Percentiles rank a stretch among this genome's conserved stretches.
Conservation (phyloP, 2,797 vertebrate genomes). For the Chloroceryle amazona region DNA sequence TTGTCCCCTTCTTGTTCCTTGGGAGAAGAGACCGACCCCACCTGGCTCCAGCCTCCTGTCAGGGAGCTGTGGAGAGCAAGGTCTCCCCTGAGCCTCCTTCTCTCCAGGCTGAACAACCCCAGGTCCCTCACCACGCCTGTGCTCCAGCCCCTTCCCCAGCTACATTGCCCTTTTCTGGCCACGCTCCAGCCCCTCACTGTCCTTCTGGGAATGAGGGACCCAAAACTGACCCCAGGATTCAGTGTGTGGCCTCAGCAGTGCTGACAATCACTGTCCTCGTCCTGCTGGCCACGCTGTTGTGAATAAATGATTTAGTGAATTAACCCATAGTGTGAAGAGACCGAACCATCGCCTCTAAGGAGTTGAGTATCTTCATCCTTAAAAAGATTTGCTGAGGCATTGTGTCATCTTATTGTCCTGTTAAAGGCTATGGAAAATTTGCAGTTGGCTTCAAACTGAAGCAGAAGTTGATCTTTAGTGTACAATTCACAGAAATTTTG, state of each 20-base stretch:
- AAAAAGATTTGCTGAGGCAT: background rate
- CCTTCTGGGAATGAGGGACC: no score
- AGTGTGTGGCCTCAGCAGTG: background rate
- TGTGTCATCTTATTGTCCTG: background rate
- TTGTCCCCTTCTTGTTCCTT: no score
- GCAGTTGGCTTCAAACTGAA: background rate
- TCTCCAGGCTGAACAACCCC: no score
- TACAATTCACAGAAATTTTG: background rate
- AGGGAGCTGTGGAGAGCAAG: no score
- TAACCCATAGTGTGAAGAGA: background rate
- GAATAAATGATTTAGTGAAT: background rate
- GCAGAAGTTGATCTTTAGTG: background rate
- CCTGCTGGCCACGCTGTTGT: background rate
- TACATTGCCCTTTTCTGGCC: no score
- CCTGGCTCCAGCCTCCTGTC: no score
- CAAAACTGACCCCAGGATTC: background rate
- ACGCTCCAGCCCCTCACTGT: no score
- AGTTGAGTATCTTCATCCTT: background rate
- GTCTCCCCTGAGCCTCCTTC: no score
- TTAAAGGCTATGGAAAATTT: background rate
- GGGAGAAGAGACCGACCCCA: no score
- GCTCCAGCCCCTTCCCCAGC: no score
- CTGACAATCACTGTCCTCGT: background rate
- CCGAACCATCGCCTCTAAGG: background rate
- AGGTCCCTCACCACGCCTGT: no score